Evolutionary conservation across 2,113 vertebrate genomes (phyloP).

Genomic region (Syngnathus floridae): DNA sequence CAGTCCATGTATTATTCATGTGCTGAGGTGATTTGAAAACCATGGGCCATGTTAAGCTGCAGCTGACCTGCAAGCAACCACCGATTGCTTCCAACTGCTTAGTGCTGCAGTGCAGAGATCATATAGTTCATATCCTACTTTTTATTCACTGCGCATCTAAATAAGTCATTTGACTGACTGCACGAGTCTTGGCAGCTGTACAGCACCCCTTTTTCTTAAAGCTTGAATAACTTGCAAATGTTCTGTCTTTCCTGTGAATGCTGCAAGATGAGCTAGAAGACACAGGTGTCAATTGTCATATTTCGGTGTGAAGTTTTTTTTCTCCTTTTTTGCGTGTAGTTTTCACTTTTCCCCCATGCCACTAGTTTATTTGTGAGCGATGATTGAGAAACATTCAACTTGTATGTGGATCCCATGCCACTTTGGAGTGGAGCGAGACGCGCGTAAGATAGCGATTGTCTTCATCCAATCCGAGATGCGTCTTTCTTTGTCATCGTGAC

Average conservation of each 20-base stretch:
- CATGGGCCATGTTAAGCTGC: conserved; percentile 16
- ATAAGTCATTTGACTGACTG: conserved; percentile 19
- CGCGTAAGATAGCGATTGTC: background rate
- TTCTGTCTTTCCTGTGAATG: background rate
- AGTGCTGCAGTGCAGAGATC: conserved; percentile 17
- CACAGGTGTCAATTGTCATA: background rate
- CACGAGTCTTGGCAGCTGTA: conserved; percentile 6
- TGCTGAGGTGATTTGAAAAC: conserved; percentile 47
- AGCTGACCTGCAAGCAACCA: conserved; percentile 34
- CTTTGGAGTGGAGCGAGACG: background rate
- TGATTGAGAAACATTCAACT: too few species aligned
- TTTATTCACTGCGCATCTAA: conserved; percentile 16
- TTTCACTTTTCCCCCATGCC: too few species aligned
- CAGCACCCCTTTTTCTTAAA: too few species aligned
- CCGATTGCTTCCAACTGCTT: conserved; percentile 12
- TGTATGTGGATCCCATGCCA: background rate
- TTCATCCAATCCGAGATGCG: background rate
- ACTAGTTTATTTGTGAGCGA: background rate
- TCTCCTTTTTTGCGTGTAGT: too few species aligned
- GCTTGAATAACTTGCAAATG: too few species aligned
- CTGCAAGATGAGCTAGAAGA: background rate
- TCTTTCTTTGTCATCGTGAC: conserved; percentile 6
- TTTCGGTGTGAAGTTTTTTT: too few species aligned
- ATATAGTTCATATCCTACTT: conserved; percentile 24
- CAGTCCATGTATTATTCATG: conserved; percentile 54